Base-by-base conservation (phyloP, 1,140 invertebrate species). In the Cydia splendana region DNA sequence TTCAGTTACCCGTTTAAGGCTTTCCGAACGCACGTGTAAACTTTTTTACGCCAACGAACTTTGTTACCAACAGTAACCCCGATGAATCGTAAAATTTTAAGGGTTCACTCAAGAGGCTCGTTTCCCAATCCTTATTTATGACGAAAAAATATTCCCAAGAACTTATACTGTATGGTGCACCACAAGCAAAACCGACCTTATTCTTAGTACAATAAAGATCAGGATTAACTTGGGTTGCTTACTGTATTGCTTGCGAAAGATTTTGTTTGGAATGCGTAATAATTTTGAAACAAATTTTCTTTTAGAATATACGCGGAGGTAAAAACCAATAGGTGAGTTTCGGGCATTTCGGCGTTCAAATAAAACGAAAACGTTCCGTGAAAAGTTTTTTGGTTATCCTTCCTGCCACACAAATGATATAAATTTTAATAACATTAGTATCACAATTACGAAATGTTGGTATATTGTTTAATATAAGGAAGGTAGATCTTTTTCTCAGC, bases 61-160 rank as follows among this genome's bases (percentile, higher is more conserved):
- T 38, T 28, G 24, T 65, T 65, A 28, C 67, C 38, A 12, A 18
- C 67, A 18, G 67, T 38, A 71, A 42, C 67, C 65, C 38, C 13
- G 28, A 69, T 30, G 65, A 38, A 42, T 71, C 67, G 67, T 71
- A 71, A 71, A 71, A 42, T 28, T 71, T 71, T 71, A 71, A 71
- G 67, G 67, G 67, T 38, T 71, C n/a, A 71, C 67, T 71, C 34
- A 42, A 71, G 67, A 71, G 67, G n/a, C 65, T 38, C 65, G 67
- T 38, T 71, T 10, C 48, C n/a, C 67, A 18, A 71, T 71, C 34
- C 34, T 71, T 71, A 71, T 71, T 71, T 71, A 71, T 71, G 67
- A 71, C 3, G 34, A 71, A 38, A 71, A 42, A 38, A 38, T 71
- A 42, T 71, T 38, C n/a, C 34, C 7, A 45, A 38, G 7, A 67